Percentiles rank a stretch among this genome's conserved stretches.
These are phyloP conservation scores for Cephonodes hylas DNA, from an alignment of 2,888 invertebrate genomes.

Conservation along the genomic window DNA sequence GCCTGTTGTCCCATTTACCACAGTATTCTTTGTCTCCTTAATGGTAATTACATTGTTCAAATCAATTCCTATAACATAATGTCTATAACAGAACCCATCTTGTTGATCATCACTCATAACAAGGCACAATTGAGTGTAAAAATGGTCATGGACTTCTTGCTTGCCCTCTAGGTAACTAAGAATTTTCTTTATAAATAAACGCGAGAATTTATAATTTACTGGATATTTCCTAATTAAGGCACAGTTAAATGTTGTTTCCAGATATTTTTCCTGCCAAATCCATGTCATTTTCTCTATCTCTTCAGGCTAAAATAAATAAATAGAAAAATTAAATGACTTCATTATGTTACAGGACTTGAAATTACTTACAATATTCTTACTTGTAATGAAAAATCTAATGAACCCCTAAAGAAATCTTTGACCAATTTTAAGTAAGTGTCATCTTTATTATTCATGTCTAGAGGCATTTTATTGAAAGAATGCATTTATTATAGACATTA, in stretches of 20 bases:
- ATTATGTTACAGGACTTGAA: background rate
- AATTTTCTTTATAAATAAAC: slow-evolving; percentile 84
- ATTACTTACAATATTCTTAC: no score
- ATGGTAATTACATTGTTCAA: slow-evolving; percentile 75
- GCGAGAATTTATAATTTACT: slow-evolving; percentile 82
- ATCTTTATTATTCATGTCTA: background rate
- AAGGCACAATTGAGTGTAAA: slow-evolving; percentile 83
- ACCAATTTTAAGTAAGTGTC: slow-evolving; percentile 25
- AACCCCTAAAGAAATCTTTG: slow-evolving; percentile 40
- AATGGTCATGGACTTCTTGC: slow-evolving; percentile 83
- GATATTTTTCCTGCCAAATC: slow-evolving; percentile 81
- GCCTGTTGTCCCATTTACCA: slow-evolving; percentile 90
- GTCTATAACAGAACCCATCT: slow-evolving; percentile 80
- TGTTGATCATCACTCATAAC: slow-evolving; percentile 59
- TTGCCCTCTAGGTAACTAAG: slow-evolving; percentile 80
- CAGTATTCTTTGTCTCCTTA: slow-evolving; percentile 86
- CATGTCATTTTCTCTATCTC: slow-evolving; percentile 56
- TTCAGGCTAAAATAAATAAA: slow-evolving; percentile 43
- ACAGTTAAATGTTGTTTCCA: slow-evolving; percentile 81
- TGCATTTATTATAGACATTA: no score
- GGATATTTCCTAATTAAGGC: slow-evolving; percentile 81
- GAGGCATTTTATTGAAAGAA: background rate
- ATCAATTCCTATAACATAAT: slow-evolving; percentile 78
- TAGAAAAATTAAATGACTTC: background rate
- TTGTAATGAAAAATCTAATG: slow-evolving; percentile 34